A percentile compares a stretch with the other conserved stretches of the same genome.
Conservation (phyloP, 2,797 vertebrate species). For the Gephyroberyx darwinii region DNA sequence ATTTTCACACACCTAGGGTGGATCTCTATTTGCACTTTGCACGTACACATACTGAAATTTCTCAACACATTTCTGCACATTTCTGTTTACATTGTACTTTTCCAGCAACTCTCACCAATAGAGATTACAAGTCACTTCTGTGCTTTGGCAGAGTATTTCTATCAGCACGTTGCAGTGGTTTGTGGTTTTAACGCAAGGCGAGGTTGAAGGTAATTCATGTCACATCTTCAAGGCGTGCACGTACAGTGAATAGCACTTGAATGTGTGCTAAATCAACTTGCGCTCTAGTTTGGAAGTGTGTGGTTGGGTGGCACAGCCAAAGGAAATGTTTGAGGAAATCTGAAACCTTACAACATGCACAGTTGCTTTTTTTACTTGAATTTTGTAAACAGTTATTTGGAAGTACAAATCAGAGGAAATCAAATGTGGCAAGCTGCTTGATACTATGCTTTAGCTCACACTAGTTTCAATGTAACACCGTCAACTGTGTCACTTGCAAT, state of each 20-base stretch:
- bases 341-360: neutral
- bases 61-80: neutral
- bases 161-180: neutral
- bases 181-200: conserved; percentile 5
- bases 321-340: no score
- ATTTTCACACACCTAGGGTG: neutral
- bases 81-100: neutral
- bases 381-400: no score
- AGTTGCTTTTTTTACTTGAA: conserved; percentile 7
- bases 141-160: neutral
- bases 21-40: neutral
- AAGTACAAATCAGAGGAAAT: no score
- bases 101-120: neutral
- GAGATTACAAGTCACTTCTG: neutral
- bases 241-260: neutral
- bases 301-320: neutral
- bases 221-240: neutral
- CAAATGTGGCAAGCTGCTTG: no score
- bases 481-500: no score
- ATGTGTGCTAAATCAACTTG: neutral
- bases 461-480: no score
- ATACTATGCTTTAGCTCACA: no score
- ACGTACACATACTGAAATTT: neutral
- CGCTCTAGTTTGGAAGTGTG: neutral
- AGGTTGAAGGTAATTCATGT: neutral